These are phyloP conservation scores for Ctenoplectra terminalis DNA, from an alignment of 1,140 invertebrate species.

Conservation along the genomic window DNA sequence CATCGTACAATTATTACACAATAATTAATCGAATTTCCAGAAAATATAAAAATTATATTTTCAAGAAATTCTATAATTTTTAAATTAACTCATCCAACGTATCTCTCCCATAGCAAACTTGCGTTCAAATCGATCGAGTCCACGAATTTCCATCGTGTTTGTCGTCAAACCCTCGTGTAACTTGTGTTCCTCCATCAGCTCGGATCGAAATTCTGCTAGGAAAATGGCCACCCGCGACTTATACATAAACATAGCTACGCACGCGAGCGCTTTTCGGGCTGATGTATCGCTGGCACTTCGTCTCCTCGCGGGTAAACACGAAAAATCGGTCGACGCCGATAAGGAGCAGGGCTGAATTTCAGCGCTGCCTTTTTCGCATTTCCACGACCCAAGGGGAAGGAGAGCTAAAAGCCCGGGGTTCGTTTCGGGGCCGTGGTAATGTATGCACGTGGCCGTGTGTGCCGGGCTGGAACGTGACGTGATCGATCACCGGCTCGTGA, in stretches of 20 bases:
- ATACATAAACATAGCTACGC: constrained; percentile 37
- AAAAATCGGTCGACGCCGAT: constrained; percentile 62
- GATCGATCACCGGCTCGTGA: constrained; percentile 64
- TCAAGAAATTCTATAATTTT: too few relatives aligned
- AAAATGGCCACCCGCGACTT: constrained; percentile 41
- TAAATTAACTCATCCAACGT: too few relatives aligned
- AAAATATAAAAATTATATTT: too few relatives aligned
- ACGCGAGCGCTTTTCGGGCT: constrained; percentile 42
- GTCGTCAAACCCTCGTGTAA: background rate
- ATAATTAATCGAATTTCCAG: too few relatives aligned
- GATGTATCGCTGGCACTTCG: constrained; percentile 67
- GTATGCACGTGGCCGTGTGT: constrained; percentile 57
- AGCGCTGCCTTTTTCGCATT: constrained; percentile 45
- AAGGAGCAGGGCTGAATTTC: constrained; percentile 56
- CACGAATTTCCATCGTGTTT: background rate
- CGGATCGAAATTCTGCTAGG: background rate
- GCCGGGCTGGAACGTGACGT: constrained; percentile 44
- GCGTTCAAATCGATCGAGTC: constrained; percentile 9
- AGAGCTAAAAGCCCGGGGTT: constrained; percentile 39
- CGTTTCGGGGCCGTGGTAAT: constrained; percentile 52
- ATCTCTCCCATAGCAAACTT: too few relatives aligned
- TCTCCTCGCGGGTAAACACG: constrained; percentile 66
- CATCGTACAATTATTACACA: too few relatives aligned
- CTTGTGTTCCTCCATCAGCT: background rate
- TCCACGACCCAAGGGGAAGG: constrained; percentile 7